Evolutionary conservation across 2,888 invertebrate genomes (phyloP), one percentile per base, ranked within the genome.

Genomic region (Eudemis profundana): DNA sequence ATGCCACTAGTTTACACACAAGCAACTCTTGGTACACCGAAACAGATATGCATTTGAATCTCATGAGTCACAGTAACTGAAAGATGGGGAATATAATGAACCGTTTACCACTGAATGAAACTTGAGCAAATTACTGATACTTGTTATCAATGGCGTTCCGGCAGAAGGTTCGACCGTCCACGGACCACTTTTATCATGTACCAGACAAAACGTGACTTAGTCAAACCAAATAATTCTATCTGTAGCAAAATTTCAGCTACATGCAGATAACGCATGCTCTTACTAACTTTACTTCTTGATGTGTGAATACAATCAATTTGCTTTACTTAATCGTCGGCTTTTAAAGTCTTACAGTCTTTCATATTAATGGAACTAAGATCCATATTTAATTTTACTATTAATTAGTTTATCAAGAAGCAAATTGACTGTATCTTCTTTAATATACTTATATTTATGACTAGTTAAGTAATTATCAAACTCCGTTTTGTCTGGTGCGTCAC

Each of bases 401-500:
- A 12, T 36, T 53, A 10, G 14, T 15, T 36, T n/a, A 14, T 21
- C 21, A 12, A 51, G 23, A 40, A 40, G 15, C 56, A 44, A 44
- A 56, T 56, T 29, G 29, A 42, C 44, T 29, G 19, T 56, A 44
- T 42, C 19, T 17, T 33, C 50, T 2, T 47, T 8, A 27, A 27
- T 51, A 51, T 15, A 17, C 15, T 29, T n/a, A 3, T 46, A 33
- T 14, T 5, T 7, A 46, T 29, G 8, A 29, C 0, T 8, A 8
- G 7, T 29, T 29, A 33, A 14, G 7, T 10, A 12, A 49, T 14
- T 33, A 36, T 23, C n/a, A 40, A 27, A 19, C 4, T 70, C 72
- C 70, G 67, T 79, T 81, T 81, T 77, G 74, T 76, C 76, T 75
- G 72, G 74, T 76, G 75, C 69, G 67, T 74, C 69, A 78, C 72